Conservation (phyloP, 92 coral and sea anemone species). For the Plumapathes pennacea region DNA sequence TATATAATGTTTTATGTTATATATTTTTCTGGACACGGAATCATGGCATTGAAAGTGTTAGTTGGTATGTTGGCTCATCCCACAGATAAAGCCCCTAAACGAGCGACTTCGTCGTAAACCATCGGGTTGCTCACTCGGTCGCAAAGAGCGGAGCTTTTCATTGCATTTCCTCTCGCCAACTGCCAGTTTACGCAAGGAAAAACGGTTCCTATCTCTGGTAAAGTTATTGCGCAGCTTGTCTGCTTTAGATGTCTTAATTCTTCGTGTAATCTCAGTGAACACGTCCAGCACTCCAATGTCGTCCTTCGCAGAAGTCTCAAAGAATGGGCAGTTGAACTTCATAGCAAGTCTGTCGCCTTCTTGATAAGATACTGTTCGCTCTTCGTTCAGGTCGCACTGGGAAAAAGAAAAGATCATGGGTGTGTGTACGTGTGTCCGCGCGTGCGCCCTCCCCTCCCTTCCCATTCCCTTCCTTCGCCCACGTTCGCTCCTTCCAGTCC, state of each 20-base stretch:
- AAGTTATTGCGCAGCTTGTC: conserved; percentile 53
- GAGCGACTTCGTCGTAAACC: conserved; percentile 16
- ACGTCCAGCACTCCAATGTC: conserved; percentile 79
- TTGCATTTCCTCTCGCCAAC: conserved; percentile 72
- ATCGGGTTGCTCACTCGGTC: conserved; percentile 32
- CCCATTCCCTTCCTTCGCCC: background rate
- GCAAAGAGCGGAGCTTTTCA: conserved; percentile 65
- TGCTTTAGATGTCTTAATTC: conserved; percentile 54
- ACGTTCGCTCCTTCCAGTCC: background rate
- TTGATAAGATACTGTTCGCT: conserved; percentile 62
- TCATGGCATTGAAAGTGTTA: too few species aligned
- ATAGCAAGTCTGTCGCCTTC: conserved; percentile 77
- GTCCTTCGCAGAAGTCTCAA: conserved; percentile 83
- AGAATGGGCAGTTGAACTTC: conserved; percentile 61
- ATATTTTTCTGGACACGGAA: too few species aligned
- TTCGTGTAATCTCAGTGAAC: conserved; percentile 58
- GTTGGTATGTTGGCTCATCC: too few species aligned
- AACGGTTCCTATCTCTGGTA: conserved; percentile 57
- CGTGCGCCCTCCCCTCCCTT: background rate
- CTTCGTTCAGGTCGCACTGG: conserved; percentile 76
- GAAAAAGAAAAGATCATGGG: too few species aligned
- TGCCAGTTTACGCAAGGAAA: conserved; percentile 62
- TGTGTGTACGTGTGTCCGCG: too few species aligned
- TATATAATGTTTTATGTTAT: too few species aligned
- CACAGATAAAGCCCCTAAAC: conserved; percentile 49